Base-by-base conservation (phyloP, 92 coral and sea anemone species). In the Plumapathes pennacea region DNA sequence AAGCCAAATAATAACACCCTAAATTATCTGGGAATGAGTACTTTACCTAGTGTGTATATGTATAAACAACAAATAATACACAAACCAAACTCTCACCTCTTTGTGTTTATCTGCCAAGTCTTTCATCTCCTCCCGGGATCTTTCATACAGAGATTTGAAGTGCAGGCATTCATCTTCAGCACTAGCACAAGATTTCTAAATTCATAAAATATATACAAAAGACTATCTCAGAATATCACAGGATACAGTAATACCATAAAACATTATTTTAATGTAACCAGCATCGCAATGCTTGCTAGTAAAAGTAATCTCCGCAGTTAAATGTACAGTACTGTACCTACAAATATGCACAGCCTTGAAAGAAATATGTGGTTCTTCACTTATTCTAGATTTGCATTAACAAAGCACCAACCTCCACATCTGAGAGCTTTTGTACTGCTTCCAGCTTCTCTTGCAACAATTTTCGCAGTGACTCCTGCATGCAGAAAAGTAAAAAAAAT, bases 91-190 rank as follows among this genome's bases (percentile, higher is more conserved):
- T n/a, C 71, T 46, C 38, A 91, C 99, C 82, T 94, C 85, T 24
- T 73, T 72, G 63, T 88, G 96, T 57, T 84, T 84, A 22, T 85
- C 90, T 10, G 90, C 96, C 48, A 94, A 77, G 36, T 94, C 99
- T 38, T 72, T 84, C 58, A 94, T 72, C 51, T 94, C 99, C 18
- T 62, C 72, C 30, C 84, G 99, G 2, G 99, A 85, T 54, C 78
- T 77, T 25, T 94, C 99, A 69, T 94, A 94, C 41, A 94, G 77
- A 0, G 81, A 71, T 69, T 84, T 89, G 77, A 64, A 94, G 50
- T 94, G 99, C 14, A 69, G 70, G 53, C 99, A 94, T 39, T 94
- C 99, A 64, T 94, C 99, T 47, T 94, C 99, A 1, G 99, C 96
- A 67, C 59, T 72, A 63, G 72, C 77, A 62, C 89, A 94, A 14